Evolutionary conservation across 2,888 invertebrate genomes (phyloP), one percentile per base, ranked within the genome.

Genomic region (Alcis repandata): DNA sequence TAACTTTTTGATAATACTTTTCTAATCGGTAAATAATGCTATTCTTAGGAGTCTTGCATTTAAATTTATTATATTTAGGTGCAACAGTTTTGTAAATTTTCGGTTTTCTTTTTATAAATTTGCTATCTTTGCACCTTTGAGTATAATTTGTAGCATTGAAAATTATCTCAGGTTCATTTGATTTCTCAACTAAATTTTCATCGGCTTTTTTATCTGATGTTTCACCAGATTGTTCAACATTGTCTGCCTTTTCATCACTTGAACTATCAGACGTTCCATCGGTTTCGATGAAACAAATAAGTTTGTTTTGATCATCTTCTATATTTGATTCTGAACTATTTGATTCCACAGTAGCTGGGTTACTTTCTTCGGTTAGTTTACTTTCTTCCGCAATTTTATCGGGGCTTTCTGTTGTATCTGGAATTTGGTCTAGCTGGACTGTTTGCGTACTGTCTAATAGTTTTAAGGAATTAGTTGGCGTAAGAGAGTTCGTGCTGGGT

Each of bases 21-120:
- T 79, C 72, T 13, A 82, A 65, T 49, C 73, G 77, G 22, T 69
- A 69, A n/a, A 63, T 53, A 1, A 77, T 64, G 13, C 20, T 60
- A 20, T 68, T 76, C 63, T 71, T 73, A n/a, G 60, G 38, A 45
- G 71, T 74, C 65, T 80, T 72, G 32, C 60, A 62, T 57, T 70
- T 71, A 22, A 68, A 68, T 40, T 63, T 68, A 19, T 67, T 84
- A 53, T 74, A 76, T 74, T 85, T 89, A 32, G 83, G 83, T 60
- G 78, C 59, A n/a, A 77, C 38, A 20, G 78, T 83, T 66, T 75
- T 84, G 11, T 79, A 58, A 17, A 70, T 75, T 10, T 79, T 82
- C 27, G 59, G 32, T 38, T 72, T 77, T 68, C 67, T 79, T 49
- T 63, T 71, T 20, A 13, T 53, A 17, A 53, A 65, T 59, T 69